Evolutionary conservation across 2,888 invertebrate species (phyloP), one percentile per base, ranked within the genome.

Genomic region (Lycia hirtaria): DNA sequence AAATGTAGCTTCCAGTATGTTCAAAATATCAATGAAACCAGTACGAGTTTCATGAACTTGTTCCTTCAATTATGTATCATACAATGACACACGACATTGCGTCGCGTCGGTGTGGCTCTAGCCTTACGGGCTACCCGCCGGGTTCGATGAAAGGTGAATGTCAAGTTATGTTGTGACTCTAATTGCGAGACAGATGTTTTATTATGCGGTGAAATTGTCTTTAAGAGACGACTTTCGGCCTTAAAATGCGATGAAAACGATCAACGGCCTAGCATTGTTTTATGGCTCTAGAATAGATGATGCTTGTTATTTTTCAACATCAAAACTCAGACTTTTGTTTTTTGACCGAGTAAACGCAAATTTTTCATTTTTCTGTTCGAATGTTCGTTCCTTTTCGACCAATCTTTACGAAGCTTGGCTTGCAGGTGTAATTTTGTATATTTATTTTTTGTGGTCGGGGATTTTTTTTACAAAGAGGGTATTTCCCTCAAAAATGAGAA

Each of bases 111-210:
- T 41, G 28, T 41, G 6, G 12, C n/a, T 4, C 3, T 9, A 26
- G 5, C 41, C 28, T 41, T 26, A 41, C 17, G 41, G 24, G 14
- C 6, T 24, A 77, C 75, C 26, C 12, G 38, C 4, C 9, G 41
- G 24, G 43, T 24, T 73, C 64, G 74, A 80, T 74, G 85, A 84
- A 85, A 88, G 87, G 86, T 85, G 86, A 88, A 87, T 88, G 88
- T 88, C 87, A 87, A 83, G 85, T 80, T 81, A 77, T 81, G 77
- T 71, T 74, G 72, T 64, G 67, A 71, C 65, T 68, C 48, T 58
- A 52, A 52, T 58, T 58, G 57, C 52, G 30, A 24, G 51, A 67
- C 68, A 65, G 59, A 67, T 69, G 67, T 65, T 67, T 64, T 67
- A 68, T 68, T 69, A 65, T 59, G 64, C 62, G 64, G 68, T 69